Percentiles rank a stretch among this genome's conserved stretches.
phyloP scores from a whole-genome alignment of 2,888 invertebrate species.

The Masnerella sp. region DNA sequence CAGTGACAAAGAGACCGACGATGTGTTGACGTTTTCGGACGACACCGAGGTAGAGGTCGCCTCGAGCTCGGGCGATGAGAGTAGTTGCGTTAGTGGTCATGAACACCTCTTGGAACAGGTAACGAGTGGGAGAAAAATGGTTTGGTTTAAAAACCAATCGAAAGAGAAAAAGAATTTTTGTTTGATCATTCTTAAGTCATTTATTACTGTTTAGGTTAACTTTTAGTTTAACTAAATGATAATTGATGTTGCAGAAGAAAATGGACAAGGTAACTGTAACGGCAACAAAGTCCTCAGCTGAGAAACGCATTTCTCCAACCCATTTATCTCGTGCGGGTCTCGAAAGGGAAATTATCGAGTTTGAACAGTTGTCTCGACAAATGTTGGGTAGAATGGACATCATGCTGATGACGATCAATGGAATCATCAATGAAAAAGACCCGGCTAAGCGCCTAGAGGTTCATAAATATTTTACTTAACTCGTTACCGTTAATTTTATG shows the following conservation, averaged over 20 bases:
- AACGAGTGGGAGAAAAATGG: slow-evolving; percentile 30
- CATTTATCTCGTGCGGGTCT: slow-evolving; percentile 74
- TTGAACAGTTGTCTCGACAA: slow-evolving; percentile 77
- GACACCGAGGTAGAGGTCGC: slow-evolving; percentile 79
- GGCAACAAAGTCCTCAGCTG: slow-evolving; percentile 59
- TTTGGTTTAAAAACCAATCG: neutral
- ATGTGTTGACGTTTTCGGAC: slow-evolving; percentile 81
- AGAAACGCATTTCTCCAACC: slow-evolving; percentile 69
- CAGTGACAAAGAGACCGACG: slow-evolving; percentile 82
- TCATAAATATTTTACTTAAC: too few species aligned
- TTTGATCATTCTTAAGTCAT: slow-evolving; percentile 1
- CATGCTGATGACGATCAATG: slow-evolving; percentile 81
- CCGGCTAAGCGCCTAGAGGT: slow-evolving; percentile 83
- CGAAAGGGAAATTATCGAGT: slow-evolving; percentile 77
- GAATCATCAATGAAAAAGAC: slow-evolving; percentile 81
- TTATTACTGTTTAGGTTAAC: too few species aligned
- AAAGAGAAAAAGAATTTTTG: neutral
- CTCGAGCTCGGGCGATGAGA: slow-evolving; percentile 75
- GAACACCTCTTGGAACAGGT: slow-evolving; percentile 74
- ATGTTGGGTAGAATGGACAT: slow-evolving; percentile 81
- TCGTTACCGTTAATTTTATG: too few species aligned
- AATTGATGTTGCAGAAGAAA: slow-evolving; percentile 62
- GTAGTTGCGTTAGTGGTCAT: slow-evolving; percentile 66
- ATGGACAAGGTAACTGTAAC: slow-evolving; percentile 62
- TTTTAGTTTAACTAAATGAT: slow-evolving; percentile 3